These are phyloP conservation scores for Dorcus parallelipipedus DNA, from an alignment of 2,888 invertebrate genomes.

Conservation along the genomic window DNA sequence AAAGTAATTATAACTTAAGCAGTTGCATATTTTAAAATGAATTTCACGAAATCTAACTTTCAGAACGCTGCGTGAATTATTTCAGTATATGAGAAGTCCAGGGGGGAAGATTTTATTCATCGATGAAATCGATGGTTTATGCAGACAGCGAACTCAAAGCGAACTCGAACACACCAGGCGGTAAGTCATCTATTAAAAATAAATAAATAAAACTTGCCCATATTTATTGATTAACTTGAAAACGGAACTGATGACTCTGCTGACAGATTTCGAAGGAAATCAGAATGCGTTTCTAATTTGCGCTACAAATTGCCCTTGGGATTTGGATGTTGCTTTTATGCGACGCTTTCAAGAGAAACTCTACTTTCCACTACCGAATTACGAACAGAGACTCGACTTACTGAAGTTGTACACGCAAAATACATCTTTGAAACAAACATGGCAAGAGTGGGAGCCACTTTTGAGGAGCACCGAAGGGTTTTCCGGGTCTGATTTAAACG, in stretches of 20 bases:
- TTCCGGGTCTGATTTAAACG: slow-evolving; percentile 56
- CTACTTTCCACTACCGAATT: slow-evolving; percentile 53
- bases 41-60: background rate
- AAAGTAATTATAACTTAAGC: slow-evolving; percentile 53
- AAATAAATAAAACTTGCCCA: background rate
- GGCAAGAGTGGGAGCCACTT: slow-evolving; percentile 44
- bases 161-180: slow-evolving; percentile 54
- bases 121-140: slow-evolving; percentile 60
- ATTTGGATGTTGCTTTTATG: slow-evolving; percentile 57
- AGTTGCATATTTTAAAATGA: background rate
- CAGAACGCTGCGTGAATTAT: slow-evolving; percentile 37
- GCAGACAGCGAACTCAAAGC: slow-evolving; percentile 47
- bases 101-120: slow-evolving; percentile 54
- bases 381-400: slow-evolving; percentile 36
- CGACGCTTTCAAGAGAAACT: slow-evolving; percentile 56
- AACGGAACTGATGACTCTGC: slow-evolving; percentile 56
- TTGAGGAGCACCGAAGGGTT: slow-evolving; percentile 51
- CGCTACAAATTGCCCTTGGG: slow-evolving; percentile 63
- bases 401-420: slow-evolving; percentile 35
- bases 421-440: slow-evolving; percentile 26
- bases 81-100: slow-evolving; percentile 34
- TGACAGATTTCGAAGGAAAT: slow-evolving; percentile 45
- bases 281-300: slow-evolving; percentile 49
- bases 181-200: slow-evolving; percentile 24
- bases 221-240: slow-evolving; percentile 47